Percentiles rank a stretch among this genome's conserved stretches.
These are phyloP conservation scores for Paragorgia papillata DNA, from an alignment of 92 coral and sea anemone genomes.

Conservation along the genomic window DNA sequence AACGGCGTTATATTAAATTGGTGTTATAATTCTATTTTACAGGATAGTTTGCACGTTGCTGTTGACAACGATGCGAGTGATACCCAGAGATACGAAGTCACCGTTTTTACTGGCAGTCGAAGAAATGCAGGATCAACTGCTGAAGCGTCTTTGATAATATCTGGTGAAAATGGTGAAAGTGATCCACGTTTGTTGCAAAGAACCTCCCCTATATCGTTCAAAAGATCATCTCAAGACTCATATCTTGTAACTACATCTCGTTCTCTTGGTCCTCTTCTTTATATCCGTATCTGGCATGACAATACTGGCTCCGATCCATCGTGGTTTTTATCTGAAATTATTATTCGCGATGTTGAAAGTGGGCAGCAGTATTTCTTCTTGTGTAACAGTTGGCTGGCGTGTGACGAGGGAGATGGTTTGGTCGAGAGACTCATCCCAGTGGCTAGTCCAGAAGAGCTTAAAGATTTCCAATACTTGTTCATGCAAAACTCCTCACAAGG, in stretches of 20 bases:
- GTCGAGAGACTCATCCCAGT: slow-evolving; percentile 90
- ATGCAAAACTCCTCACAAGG: slow-evolving; percentile 81
- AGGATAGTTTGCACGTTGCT: slow-evolving; percentile 66
- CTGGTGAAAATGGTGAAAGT: slow-evolving; percentile 84
- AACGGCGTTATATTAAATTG: too few relatives aligned
- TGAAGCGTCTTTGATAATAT: slow-evolving; percentile 71
- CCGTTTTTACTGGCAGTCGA: slow-evolving; percentile 84
- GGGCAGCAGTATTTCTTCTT: slow-evolving; percentile 81
- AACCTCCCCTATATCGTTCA: slow-evolving; percentile 58
- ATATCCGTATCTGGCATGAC: slow-evolving; percentile 94
- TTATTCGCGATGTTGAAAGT: slow-evolving; percentile 80
- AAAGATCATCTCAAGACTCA: slow-evolving; percentile 82
- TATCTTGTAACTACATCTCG: slow-evolving; percentile 80
- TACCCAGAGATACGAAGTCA: slow-evolving; percentile 81
- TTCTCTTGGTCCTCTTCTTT: slow-evolving; percentile 79
- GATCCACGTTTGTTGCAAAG: slow-evolving; percentile 70
- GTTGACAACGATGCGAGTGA: slow-evolving; percentile 75
- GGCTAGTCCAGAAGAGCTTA: slow-evolving; percentile 91
- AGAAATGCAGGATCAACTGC: slow-evolving; percentile 80
- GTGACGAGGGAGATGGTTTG: slow-evolving; percentile 98
- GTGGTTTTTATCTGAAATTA: slow-evolving; percentile 74
- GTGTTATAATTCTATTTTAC: too few relatives aligned
- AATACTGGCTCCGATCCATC: slow-evolving; percentile 82
- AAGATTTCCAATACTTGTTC: slow-evolving; percentile 87
- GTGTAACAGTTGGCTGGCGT: slow-evolving; percentile 94